Evolutionary conservation across 1,140 invertebrate species (phyloP).

Genomic region (Camponotus vicinus): DNA sequence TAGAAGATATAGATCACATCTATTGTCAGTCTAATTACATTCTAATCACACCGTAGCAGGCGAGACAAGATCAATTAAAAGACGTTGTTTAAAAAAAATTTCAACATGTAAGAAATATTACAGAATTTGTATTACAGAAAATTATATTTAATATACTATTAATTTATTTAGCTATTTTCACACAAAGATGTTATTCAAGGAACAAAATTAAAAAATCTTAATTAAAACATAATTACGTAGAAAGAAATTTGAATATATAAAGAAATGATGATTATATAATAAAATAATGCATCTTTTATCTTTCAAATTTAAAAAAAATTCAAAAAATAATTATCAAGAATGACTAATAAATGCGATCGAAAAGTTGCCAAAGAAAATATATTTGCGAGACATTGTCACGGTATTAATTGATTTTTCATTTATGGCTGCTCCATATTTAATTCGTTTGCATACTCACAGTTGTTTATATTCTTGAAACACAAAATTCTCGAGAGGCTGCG

Average conservation of each 20-base stretch:
- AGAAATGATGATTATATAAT: not conserved
- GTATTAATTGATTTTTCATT: not conserved
- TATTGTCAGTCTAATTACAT: conserved; percentile 33
- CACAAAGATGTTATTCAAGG: not conserved
- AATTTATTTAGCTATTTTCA: not conserved
- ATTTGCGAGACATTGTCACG: not conserved
- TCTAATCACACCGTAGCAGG: not conserved
- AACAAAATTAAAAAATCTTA: not conserved
- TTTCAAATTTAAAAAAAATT: not conserved
- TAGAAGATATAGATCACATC: not conserved
- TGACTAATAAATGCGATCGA: not conserved
- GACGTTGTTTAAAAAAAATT: not conserved
- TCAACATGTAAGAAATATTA: not conserved
- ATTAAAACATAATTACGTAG: not conserved
- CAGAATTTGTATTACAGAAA: not conserved
- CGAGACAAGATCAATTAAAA: conserved; percentile 11
- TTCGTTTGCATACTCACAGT: conserved; percentile 5
- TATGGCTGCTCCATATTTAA: not conserved
- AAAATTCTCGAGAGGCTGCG: not conserved
- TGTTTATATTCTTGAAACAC: not conserved
- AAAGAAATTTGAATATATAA: not conserved
- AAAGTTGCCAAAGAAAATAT: not conserved
- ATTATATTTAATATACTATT: not conserved
- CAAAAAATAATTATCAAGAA: not conserved
- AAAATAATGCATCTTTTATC: not conserved